Evolutionary conservation across 2,113 vertebrate genomes (phyloP).

Genomic region (Dipodomys merriami): DNA sequence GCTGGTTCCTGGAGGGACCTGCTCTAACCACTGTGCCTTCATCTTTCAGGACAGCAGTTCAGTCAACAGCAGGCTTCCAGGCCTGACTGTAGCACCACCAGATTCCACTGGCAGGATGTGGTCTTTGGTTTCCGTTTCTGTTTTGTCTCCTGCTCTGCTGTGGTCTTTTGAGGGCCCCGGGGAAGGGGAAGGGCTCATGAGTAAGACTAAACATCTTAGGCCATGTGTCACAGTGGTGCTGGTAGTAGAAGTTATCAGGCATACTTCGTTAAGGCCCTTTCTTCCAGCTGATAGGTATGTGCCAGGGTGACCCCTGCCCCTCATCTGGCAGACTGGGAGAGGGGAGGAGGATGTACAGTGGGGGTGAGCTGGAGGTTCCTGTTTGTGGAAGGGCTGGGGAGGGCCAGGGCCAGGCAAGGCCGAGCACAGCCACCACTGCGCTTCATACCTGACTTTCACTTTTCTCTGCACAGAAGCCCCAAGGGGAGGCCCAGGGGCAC

Average conservation of each 20-base stretch:
- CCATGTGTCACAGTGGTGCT: background rate
- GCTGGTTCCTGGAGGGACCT: background rate
- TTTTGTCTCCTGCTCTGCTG: conserved; percentile 47
- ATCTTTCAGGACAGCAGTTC: background rate
- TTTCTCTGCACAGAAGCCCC: background rate
- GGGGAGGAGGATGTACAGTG: background rate
- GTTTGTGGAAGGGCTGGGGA: background rate
- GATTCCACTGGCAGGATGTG: conserved; percentile 73
- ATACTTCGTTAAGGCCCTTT: background rate
- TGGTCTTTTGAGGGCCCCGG: background rate
- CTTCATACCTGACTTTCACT: background rate
- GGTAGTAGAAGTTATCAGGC: background rate
- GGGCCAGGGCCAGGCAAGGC: too few species aligned
- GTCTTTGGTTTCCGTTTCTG: conserved; percentile 53
- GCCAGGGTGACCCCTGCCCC: background rate
- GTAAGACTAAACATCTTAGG: conserved; percentile 25
- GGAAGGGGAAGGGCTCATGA: background rate
- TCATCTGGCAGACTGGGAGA: background rate
- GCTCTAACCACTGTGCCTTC: background rate
- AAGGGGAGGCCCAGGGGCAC: fast-evolving
- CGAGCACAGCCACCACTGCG: background rate
- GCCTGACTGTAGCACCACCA: background rate
- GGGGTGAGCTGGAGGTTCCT: background rate
- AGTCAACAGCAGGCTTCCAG: background rate
- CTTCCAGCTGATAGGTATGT: conserved; percentile 26